Percentiles rank a stretch among this genome's conserved stretches.
These are phyloP conservation scores for Macrotus californicus DNA, from an alignment of 2,113 vertebrate genomes.

Conservation along the genomic window DNA sequence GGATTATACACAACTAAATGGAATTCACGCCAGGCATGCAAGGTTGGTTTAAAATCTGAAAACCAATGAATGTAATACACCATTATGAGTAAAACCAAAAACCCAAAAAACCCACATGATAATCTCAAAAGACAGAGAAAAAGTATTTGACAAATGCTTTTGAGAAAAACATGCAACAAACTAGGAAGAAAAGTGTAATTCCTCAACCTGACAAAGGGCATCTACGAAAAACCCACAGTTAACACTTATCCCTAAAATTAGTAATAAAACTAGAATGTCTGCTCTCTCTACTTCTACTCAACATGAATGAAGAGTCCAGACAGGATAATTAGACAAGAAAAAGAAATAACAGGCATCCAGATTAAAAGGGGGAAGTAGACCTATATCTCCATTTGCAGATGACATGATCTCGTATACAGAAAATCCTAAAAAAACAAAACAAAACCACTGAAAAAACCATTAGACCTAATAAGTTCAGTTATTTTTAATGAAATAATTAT, in stretches of 20 bases:
- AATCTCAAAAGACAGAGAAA: background rate
- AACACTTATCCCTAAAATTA: background rate
- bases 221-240: background rate
- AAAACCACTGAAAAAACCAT: background rate
- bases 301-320: background rate
- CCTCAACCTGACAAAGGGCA: background rate
- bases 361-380: background rate
- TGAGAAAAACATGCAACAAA: background rate
- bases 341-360: background rate
- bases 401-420: background rate
- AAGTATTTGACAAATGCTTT: background rate
- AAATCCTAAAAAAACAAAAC: background rate
- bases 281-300: background rate
- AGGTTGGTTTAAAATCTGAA: background rate
- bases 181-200: background rate
- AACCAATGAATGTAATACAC: background rate
- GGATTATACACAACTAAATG: background rate
- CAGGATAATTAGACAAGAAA: background rate
- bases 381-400: background rate
- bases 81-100: background rate
- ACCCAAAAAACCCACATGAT: background rate
- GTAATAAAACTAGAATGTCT: background rate
- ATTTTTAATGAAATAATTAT: background rate
- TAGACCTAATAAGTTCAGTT: background rate
- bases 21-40: constrained; percentile 1